Base-by-base conservation (phyloP, 1,140 invertebrate genomes). In the Leptopilina boulardi region DNA sequence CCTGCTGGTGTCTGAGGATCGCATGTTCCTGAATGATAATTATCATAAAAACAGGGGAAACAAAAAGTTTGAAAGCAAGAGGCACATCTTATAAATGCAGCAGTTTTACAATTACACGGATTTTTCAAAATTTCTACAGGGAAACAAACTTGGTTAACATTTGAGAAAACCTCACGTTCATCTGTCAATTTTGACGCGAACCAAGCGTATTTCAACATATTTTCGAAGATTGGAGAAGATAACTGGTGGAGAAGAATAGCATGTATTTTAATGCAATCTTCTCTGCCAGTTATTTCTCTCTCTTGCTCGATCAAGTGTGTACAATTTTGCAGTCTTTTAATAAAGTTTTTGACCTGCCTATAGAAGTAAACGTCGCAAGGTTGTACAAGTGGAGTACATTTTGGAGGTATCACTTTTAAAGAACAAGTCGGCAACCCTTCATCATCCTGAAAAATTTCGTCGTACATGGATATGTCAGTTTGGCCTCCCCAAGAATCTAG, bases 361-460 rank as follows among this genome's bases (percentile, higher is more conserved):
- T 83, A 83, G 74, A 85, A 84, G 71, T 80, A 85, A 0, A 83
- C 80, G 73, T 85, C 77, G 38, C 79, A 84, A 4, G 79, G 77
- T 66, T 85, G 84, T 18, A 15, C 44, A 2, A 82, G 23, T 0
- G 80, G 80, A 3, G 80, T 83, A 41, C 80, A 83, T 13, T 82
- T 78, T 13, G 79, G 76, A 1, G 84, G 72, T 42, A 85, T 80
- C 38, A 82, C 47, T 81, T 82, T 79, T 2, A 84, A 15, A 0
- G 42, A 78, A 41, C 74, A 79, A 56, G 51, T 47, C 3, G 44
- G 11, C 11, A 47, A 13, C 3, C 13, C 11, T 3, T 79, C 8
- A 18, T 78, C 38, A 56, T 79, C 21, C 18, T 42, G 13, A 73
- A 85, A 85, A 26, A 75, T 73, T 4, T 82, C 70, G 56, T 85